Percentiles rank a stretch among this genome's conserved stretches.
These are phyloP conservation scores for Strigamia maritima DNA, from an alignment of 2,888 invertebrate genomes.

Conservation along the genomic window DNA sequence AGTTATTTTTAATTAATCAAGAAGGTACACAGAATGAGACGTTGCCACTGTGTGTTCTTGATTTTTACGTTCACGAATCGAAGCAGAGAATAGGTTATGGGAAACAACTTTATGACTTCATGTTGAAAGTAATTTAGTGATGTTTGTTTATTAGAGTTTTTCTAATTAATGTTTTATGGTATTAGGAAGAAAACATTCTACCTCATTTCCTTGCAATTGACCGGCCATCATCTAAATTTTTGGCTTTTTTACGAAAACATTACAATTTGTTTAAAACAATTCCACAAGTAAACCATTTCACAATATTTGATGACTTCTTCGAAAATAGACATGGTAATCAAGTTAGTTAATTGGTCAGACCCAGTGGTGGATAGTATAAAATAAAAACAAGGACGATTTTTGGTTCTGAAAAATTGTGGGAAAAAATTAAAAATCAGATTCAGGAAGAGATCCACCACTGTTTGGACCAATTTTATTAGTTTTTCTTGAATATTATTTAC, in stretches of 20 bases:
- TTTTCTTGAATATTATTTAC: too few species aligned
- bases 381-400: too few species aligned
- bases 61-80: slow-evolving; percentile 84
- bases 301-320: slow-evolving; percentile 79
- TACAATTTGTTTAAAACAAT: slow-evolving; percentile 67
- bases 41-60: slow-evolving; percentile 81
- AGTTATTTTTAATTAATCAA: slow-evolving; percentile 72
- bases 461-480: too few species aligned
- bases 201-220: slow-evolving; percentile 83
- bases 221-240: slow-evolving; percentile 83
- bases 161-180: slow-evolving; percentile 35
- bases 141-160: background rate
- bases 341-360: background rate
- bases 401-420: background rate
- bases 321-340: slow-evolving; percentile 44
- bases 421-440: too few species aligned
- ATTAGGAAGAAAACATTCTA: slow-evolving; percentile 64
- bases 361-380: too few species aligned
- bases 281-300: slow-evolving; percentile 83
- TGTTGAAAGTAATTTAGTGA: slow-evolving; percentile 67
- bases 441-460: background rate
- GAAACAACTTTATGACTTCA: slow-evolving; percentile 76
- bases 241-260: slow-evolving; percentile 78
- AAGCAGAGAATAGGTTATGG: slow-evolving; percentile 84
- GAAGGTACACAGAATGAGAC: slow-evolving; percentile 69